Conservation (phyloP, 2,888 invertebrate genomes). For the Odontothrips loti region DNA sequence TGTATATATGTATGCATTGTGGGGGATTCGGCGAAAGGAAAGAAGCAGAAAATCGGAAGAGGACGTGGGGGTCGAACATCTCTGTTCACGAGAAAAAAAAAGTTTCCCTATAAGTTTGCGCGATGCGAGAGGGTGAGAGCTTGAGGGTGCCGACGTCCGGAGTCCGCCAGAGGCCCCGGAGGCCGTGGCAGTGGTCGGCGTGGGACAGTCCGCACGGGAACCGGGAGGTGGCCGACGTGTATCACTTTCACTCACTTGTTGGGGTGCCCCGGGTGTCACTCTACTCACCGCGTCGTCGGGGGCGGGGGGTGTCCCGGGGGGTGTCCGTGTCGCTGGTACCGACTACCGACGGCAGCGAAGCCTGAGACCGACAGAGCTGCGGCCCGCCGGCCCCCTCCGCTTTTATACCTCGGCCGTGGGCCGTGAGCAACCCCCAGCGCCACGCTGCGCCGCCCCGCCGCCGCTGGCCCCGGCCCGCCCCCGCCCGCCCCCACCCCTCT, state of each 20-base stretch:
- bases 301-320: background rate
- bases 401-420: background rate
- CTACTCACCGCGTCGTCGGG: background rate
- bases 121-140: constrained; percentile 2
- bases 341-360: background rate
- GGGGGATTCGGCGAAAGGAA: background rate
- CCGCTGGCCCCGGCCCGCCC: background rate
- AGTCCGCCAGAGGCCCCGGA: too few relatives aligned
- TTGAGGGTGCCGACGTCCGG: too few relatives aligned
- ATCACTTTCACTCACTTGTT: too few relatives aligned
- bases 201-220: too few relatives aligned
- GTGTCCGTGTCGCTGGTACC: background rate
- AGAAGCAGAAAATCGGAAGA: constrained; percentile 4
- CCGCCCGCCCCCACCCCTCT: constrained; percentile 39
- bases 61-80: background rate
- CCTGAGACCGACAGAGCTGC: constrained; percentile 4
- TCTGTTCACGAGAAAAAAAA: too few relatives aligned
- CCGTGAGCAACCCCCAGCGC: background rate
- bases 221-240: too few relatives aligned
- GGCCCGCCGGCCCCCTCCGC: background rate
- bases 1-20: background rate
- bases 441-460: constrained; percentile 1
- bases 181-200: too few relatives aligned
- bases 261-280: background rate
- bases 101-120: too few relatives aligned